A percentile compares a stretch with the other conserved stretches of the same genome.
These are phyloP conservation scores for Thomomys bottae DNA, from an alignment of 2,113 vertebrate species.

Conservation along the genomic window DNA sequence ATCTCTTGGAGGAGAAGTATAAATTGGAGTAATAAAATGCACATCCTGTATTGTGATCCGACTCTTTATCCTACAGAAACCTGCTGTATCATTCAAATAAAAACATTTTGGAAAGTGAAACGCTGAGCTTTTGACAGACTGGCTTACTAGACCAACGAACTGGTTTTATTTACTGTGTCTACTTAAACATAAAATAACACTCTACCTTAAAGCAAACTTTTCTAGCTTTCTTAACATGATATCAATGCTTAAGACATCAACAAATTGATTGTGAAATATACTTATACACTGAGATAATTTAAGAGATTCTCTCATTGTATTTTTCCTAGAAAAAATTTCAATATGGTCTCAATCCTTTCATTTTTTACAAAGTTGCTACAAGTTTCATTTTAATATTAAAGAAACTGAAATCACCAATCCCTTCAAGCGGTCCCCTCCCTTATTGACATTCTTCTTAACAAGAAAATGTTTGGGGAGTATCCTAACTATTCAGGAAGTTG, in stretches of 20 bases:
- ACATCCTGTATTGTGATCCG: background rate
- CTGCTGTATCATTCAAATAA: background rate
- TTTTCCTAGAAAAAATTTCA: background rate
- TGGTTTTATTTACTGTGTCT: background rate
- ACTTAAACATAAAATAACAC: slow-evolving; percentile 12
- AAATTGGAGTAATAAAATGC: background rate
- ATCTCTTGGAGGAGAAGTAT: slow-evolving; percentile 4
- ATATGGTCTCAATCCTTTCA: background rate
- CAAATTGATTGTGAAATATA: too few species aligned
- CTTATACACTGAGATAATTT: background rate
- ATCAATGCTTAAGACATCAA: too few species aligned
- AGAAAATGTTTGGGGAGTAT: background rate
- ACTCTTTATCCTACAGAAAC: background rate
- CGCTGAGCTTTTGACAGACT: background rate
- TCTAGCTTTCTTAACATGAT: too few species aligned
- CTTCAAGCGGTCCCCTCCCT: background rate
- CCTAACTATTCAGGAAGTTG: too few species aligned
- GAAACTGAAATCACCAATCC: background rate
- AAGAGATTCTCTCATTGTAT: slow-evolving; percentile 7
- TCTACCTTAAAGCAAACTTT: background rate
- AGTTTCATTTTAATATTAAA: slow-evolving; percentile 18
- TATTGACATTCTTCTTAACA: background rate
- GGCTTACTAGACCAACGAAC: background rate
- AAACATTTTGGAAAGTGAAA: background rate
- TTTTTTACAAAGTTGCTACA: slow-evolving; percentile 19